Conservation (phyloP, 1,140 invertebrate genomes). For the Zaprionus nigranus region DNA sequence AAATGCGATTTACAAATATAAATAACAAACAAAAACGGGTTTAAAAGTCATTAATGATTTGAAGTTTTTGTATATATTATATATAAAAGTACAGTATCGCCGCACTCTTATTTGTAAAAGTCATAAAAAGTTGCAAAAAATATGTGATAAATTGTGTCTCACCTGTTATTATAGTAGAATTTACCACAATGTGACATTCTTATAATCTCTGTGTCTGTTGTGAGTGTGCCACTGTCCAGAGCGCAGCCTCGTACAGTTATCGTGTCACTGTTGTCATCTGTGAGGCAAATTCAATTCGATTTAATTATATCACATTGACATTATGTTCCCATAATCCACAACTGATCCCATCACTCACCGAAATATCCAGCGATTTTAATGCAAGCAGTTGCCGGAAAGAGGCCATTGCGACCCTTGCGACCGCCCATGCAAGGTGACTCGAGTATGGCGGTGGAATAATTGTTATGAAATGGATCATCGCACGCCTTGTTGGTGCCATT, state of each 20-base stretch:
- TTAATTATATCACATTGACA: slow-evolving; percentile 18
- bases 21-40: too few species aligned
- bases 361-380: slow-evolving; percentile 96
- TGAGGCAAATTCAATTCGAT: slow-evolving; percentile 9
- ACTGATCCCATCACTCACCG: slow-evolving; percentile 87
- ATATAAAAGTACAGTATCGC: too few species aligned
- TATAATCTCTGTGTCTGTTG: slow-evolving; percentile 96
- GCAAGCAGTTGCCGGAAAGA: slow-evolving; percentile 98
- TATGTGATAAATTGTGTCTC: slow-evolving; percentile 46
- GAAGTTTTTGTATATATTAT: too few species aligned
- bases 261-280: slow-evolving; percentile 91
- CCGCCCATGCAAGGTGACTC: slow-evolving; percentile 97
- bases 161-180: slow-evolving; percentile 95
- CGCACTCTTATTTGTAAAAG: too few species aligned
- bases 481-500: slow-evolving; percentile 94
- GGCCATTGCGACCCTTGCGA: slow-evolving; percentile 94
- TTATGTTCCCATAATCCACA: slow-evolving; percentile 8
- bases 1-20: too few species aligned
- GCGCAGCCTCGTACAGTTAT: slow-evolving; percentile 94
- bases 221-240: slow-evolving; percentile 95
- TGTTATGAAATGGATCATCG: slow-evolving; percentile 98
- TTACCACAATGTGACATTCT: slow-evolving; percentile 96
- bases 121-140: too few species aligned
- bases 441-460: slow-evolving; percentile 92
- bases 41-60: too few species aligned